Conservation (phyloP, 2,888 invertebrate genomes). For the Atethmia centrago region DNA sequence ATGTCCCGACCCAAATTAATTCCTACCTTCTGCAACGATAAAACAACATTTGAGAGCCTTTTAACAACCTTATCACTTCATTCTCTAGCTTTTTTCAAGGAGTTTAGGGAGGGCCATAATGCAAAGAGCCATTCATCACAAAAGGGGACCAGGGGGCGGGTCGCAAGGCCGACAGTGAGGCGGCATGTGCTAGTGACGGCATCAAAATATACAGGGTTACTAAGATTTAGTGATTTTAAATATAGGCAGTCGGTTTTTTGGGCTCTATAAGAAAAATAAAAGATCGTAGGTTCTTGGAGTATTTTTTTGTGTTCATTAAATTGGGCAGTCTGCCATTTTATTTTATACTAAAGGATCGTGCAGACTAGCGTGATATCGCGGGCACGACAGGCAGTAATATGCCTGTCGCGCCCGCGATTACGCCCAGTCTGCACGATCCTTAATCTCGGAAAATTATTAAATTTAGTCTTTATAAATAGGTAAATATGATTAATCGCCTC, state of each 20-base stretch:
- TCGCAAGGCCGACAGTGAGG: constrained; percentile 46
- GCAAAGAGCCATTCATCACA: constrained; percentile 54
- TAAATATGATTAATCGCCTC: neutral
- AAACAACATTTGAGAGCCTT: constrained; percentile 32
- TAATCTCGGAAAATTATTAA: neutral
- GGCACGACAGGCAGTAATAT: too few species aligned
- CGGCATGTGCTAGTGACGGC: constrained; percentile 40
- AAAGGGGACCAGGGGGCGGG: constrained; percentile 41
- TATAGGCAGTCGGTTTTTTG: neutral
- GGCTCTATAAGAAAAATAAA: neutral
- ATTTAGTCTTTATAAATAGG: neutral
- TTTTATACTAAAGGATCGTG: too few species aligned
- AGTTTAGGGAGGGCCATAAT: constrained; percentile 34
- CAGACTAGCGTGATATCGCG: too few species aligned
- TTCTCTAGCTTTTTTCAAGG: constrained; percentile 27
- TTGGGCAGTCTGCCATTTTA: neutral
- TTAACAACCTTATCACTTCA: constrained; percentile 40
- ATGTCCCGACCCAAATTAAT: constrained; percentile 14
- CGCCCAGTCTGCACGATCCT: too few species aligned
- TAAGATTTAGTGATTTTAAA: constrained; percentile 27
- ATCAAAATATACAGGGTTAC: constrained; percentile 30
- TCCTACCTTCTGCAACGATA: constrained; percentile 21
- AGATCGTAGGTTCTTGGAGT: neutral
- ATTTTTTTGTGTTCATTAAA: neutral
- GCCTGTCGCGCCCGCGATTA: too few species aligned